These are phyloP conservation scores for Spicauda simplicius DNA, from an alignment of 2,888 invertebrate species.

Conservation along the genomic window DNA sequence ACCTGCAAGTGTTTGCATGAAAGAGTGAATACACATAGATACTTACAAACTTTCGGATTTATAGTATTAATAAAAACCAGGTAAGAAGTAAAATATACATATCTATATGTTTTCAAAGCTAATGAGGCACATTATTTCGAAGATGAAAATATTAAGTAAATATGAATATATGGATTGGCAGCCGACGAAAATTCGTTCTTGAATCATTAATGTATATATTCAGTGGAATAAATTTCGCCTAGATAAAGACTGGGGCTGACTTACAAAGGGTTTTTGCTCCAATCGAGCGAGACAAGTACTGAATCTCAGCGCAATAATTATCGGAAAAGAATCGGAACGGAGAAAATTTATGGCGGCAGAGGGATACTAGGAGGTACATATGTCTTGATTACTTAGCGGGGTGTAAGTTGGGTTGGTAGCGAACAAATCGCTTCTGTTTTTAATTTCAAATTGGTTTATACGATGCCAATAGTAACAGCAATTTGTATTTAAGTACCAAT, in stretches of 20 bases:
- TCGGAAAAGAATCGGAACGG: slow-evolving; percentile 44
- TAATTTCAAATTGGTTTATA: background rate
- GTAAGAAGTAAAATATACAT: too few relatives aligned
- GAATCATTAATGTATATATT: slow-evolving; percentile 8
- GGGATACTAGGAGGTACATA: slow-evolving; percentile 18
- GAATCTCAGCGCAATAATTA: slow-evolving; percentile 47
- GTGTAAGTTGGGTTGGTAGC: slow-evolving; percentile 5
- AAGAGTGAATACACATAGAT: too few relatives aligned
- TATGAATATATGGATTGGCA: background rate
- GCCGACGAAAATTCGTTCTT: background rate
- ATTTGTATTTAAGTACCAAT: too few relatives aligned
- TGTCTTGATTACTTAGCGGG: slow-evolving; percentile 30
- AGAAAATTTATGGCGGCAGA: slow-evolving; percentile 43
- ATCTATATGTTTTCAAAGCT: too few relatives aligned
- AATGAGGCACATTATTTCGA: too few relatives aligned
- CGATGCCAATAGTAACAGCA: background rate
- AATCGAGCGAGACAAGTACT: slow-evolving; percentile 35
- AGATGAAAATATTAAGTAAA: too few relatives aligned
- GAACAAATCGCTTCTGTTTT: slow-evolving; percentile 10
- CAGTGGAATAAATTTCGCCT: slow-evolving; percentile 20
- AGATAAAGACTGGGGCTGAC: slow-evolving; percentile 12
- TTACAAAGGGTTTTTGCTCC: slow-evolving; percentile 23
- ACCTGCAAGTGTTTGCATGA: too few relatives aligned
- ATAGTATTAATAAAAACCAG: too few relatives aligned
- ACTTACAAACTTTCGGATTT: too few relatives aligned